Evolutionary conservation across 2,888 invertebrate genomes (phyloP).

Genomic region (Oithona nana): DNA sequence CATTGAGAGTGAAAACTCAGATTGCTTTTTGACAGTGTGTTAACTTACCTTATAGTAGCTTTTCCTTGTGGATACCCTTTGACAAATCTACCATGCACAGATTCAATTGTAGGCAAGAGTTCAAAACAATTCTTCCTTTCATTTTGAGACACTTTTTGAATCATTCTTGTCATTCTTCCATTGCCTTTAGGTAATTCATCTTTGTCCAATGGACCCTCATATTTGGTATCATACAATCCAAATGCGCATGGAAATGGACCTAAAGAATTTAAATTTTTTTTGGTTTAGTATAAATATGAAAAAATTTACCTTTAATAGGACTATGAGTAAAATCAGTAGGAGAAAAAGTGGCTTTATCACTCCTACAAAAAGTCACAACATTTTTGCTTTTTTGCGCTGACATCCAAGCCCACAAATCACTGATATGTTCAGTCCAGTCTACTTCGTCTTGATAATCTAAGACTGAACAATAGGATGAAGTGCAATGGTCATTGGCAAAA

Average conservation of each 20-base stretch:
- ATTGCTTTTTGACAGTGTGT: no score
- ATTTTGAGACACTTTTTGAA: neutral
- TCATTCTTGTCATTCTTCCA: neutral
- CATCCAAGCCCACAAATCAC: neutral
- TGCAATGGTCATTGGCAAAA: no score
- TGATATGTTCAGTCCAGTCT: neutral
- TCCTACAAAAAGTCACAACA: neutral
- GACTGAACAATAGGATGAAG: no score
- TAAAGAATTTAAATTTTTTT: no score
- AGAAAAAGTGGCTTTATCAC: no score
- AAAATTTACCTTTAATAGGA: no score
- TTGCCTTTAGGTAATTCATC: neutral
- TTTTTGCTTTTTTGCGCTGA: neutral
- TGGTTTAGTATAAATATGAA: no score
- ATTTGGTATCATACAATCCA: no score
- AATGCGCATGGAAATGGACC: neutral
- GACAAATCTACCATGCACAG: neutral
- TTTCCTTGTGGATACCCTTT: neutral
- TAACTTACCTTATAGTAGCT: no score
- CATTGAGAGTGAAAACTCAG: no score
- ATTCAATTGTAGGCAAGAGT: neutral
- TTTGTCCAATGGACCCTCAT: no score
- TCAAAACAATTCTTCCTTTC: neutral
- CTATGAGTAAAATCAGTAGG: no score
- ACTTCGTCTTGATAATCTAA: neutral